These are phyloP conservation scores for Tokudaia tokunoshimensis DNA, from an alignment of 2,797 vertebrate species.

Conservation along the genomic window DNA sequence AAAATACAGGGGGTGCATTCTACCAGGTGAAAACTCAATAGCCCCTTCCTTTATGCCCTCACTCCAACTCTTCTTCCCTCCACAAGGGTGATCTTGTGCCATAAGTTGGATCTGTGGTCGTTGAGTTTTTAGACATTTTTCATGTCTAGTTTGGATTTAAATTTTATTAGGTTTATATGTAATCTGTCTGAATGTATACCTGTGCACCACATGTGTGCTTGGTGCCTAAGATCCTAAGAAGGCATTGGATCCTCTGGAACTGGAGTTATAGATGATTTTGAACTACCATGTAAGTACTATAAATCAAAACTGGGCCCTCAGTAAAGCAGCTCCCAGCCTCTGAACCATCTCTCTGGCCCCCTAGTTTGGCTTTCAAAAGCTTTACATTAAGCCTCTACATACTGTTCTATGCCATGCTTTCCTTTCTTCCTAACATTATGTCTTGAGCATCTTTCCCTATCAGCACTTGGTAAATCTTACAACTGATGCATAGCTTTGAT, in stretches of 20 bases:
- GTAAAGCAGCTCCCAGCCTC: neutral
- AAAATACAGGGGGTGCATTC: constrained; percentile 57
- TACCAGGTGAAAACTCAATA: constrained; percentile 8
- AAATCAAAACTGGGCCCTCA: neutral
- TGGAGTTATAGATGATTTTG: neutral
- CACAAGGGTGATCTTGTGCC: neutral
- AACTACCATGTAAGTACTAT: neutral
- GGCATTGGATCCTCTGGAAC: neutral
- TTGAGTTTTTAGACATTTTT: constrained; percentile 17
- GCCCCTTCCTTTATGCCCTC: neutral
- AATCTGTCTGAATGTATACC: neutral
- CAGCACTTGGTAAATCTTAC: constrained; percentile 13
- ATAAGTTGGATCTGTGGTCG: neutral
- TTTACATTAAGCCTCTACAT: constrained; percentile 60
- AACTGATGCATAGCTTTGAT: constrained; percentile 33
- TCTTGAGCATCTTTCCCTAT: neutral
- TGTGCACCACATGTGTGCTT: neutral
- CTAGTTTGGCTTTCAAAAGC: constrained; percentile 47
- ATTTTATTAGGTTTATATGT: neutral
- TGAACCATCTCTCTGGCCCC: neutral
- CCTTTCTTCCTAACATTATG: constrained; percentile 37
- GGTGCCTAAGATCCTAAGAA: neutral
- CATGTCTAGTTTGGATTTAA: constrained; percentile 45
- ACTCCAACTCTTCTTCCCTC: neutral
- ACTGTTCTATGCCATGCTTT: constrained; percentile 14